Percentiles rank a stretch among this genome's conserved stretches.
These are phyloP conservation scores for Hyaena hyaena DNA, from an alignment of 2,113 vertebrate genomes.

Conservation along the genomic window DNA sequence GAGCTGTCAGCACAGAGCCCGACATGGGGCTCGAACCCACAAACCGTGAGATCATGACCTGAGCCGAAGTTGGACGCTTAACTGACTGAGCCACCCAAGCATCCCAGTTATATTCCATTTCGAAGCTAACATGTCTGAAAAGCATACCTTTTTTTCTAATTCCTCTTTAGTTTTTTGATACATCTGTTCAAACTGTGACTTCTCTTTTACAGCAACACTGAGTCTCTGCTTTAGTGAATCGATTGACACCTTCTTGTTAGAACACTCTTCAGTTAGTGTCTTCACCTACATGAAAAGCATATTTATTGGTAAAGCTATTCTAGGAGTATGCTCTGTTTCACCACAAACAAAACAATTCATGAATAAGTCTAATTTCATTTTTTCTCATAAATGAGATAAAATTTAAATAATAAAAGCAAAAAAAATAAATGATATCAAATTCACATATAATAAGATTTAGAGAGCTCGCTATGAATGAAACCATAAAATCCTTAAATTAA, in stretches of 20 bases:
- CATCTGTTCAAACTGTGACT: constrained; percentile 88
- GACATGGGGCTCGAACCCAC: too few species aligned
- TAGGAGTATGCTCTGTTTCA: background rate
- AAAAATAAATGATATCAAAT: background rate
- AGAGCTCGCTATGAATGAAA: constrained; percentile 4
- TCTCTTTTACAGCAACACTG: constrained; percentile 89
- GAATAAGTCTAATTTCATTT: constrained; percentile 4
- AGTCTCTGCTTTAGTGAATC: constrained; percentile 93
- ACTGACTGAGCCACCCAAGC: too few species aligned
- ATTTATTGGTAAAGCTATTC: background rate
- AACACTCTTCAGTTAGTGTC: constrained; percentile 90
- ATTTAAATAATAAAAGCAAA: background rate
- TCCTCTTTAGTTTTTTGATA: constrained; percentile 90
- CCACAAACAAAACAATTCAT: constrained; percentile 55
- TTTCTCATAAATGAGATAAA: constrained; percentile 10
- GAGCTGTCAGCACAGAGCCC: too few species aligned
- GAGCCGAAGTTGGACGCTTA: too few species aligned
- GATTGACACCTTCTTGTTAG: constrained; percentile 90
- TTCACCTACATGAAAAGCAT: constrained; percentile 88
- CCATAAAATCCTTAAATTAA: background rate
- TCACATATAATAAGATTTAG: background rate
- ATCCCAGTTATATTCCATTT: background rate
- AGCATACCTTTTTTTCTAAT: constrained; percentile 91
- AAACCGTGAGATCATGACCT: too few species aligned
- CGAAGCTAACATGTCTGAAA: background rate